Evolutionary conservation across 2,113 vertebrate genomes (phyloP), one percentile per base, ranked within the genome.

Genomic region (Harpagus bidentatus): DNA sequence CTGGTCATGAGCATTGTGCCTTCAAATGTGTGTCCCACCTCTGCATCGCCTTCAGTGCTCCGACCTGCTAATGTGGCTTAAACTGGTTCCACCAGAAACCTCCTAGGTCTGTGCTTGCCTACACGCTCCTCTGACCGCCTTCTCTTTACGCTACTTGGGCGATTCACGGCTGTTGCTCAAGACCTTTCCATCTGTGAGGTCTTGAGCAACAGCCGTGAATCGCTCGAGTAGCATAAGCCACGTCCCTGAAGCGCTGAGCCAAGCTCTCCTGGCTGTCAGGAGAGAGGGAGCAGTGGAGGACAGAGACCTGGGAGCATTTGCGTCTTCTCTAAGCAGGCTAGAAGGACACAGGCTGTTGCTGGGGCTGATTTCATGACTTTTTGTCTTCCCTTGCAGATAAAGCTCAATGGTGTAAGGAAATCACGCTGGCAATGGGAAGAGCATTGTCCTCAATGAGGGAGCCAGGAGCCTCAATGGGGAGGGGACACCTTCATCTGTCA

Each of bases 1-100:
- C 50, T 43, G 53, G 22, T 22, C 42, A 42, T 10, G 38, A 86
- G 29, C 63, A 20, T 13, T 23, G 31, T 74, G 69, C 38, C 23
- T 74, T 72, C 72, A 71, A 43, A 43, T 0, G 0, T 3, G 1
- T 31, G 23, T 40, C 74, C 56, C 32, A 13, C 26, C 36, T 16
- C 55, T 0, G 0, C 9, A 4, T 61, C 0, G 0, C 58, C 63
- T 67, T 47, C 93, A 72, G 52, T 36, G 9, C 20, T 86, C 61
- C 0, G 1, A 55, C 38, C 38, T 7, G 2, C 15, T 48, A 48
- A 6, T 0, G 0, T 8, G 4, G 17, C 58, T 79, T 32, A 16
- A 50, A 45, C 52, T 81, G 67, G 29, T 83, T 43, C 65, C 63
- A 52, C 2, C 56, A 91, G 76, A 61, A 78, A 29, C 48, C 61